Base-by-base conservation (phyloP, 2,888 invertebrate species). In the Autographa pulchrina region DNA sequence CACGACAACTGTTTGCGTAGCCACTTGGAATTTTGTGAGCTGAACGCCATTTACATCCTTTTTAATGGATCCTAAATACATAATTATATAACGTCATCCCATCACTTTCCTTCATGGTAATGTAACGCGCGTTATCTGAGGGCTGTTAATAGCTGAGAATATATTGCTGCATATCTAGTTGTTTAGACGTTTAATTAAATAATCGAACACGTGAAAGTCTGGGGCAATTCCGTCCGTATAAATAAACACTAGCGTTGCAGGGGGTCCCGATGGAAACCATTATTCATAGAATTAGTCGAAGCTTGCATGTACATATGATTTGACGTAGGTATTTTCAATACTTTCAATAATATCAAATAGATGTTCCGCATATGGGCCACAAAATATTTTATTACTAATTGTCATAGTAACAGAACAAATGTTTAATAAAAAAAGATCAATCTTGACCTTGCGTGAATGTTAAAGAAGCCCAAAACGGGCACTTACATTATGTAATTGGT, bases 1-100 rank as follows among this genome's bases (percentile, higher is more conserved):
- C 87, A 87, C 74, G 77, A 72, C 90, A 89, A 91, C 89, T 93
- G 94, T 94, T 93, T 93, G 91, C 89, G 84, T 87, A 91, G 90
- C 80, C 84, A 82, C 86, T 81, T 86, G 91, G 93, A 93, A 92
- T 93, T 92, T 91, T 84, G 89, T 91, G 81, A 85, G 84, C 76
- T 79, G 74, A 84, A 85, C 75, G 69, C 76, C 76, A 83, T 75
- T 77, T 72, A 54, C 69, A 72, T 68, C 75, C 70, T 71, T 72
- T 78, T 75, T 75, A 66, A 77, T 74, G 72, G 62, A 78, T 67
- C 83, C 78, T 82, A 84, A 78, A 78, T 74, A 83, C 78, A 83
- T 84, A 84, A 60, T 76, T 81, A 16, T 74, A 81, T 80, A 54
- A 77, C 77, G 62, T 20, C 35, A 70, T 68, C 63, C 52, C 35